These are phyloP conservation scores for Haliclona indistincta DNA, from an alignment of 37 sponge, comb jelly and placozoan genomes.

Conservation along the genomic window DNA sequence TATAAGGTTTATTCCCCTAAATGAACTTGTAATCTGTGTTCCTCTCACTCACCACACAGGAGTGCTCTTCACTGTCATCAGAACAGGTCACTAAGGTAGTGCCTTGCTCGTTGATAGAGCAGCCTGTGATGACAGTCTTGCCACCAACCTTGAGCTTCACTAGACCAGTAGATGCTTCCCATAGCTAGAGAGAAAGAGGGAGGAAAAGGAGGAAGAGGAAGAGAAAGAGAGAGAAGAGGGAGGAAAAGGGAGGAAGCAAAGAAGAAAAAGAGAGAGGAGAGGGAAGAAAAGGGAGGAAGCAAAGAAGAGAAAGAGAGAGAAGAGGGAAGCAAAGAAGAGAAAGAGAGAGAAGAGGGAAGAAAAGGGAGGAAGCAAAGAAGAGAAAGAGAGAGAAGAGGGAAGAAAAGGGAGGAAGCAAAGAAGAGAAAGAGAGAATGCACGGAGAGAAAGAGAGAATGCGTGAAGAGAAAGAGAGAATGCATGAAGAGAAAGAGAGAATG, in stretches of 20 bases:
- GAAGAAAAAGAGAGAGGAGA: not conserved
- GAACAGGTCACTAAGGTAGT: conserved; percentile 36
- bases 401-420: not conserved
- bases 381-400: not conserved
- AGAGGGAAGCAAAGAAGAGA: not conserved
- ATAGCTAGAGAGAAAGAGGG: conserved; percentile 30
- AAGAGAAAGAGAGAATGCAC: not conserved
- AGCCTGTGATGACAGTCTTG: conserved; percentile 52
- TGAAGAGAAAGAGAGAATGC: not conserved
- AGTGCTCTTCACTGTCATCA: no score
- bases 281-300: not conserved
- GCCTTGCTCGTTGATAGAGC: conserved; percentile 29
- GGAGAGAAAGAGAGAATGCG: not conserved
- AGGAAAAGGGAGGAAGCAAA: not conserved
- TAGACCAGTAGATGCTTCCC: conserved; percentile 55
- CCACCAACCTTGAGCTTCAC: conserved; percentile 32
- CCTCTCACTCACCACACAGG: no score
- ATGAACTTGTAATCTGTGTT: no score
- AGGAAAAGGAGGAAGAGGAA: not conserved
- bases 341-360: not conserved
- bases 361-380: not conserved
- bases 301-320: not conserved
- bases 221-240: not conserved
- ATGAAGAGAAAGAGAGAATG: not conserved
- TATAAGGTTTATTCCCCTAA: no score